Evolutionary conservation across 2,888 invertebrate genomes (phyloP), one percentile per base, ranked within the genome.

Genomic region (Chymomyza amoena): DNA sequence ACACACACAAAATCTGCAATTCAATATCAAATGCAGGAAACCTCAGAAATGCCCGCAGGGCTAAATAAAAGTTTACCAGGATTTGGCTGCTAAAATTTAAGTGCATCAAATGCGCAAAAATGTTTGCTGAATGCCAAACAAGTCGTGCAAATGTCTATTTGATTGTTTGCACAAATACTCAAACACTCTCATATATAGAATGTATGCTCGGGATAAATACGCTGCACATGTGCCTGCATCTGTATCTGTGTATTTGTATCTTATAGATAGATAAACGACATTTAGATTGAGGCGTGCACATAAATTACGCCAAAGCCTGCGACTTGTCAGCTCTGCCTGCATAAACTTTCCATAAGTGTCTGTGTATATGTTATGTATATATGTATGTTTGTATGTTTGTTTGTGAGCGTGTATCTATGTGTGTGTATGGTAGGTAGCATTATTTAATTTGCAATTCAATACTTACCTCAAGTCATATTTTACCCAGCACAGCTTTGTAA

Each of bases 1-100:
- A 4, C 25, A 25, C 74, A 18, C 50, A 68, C 50, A 68, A 68
- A 77, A 84, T 84, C 86, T 87, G 88, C 88, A 84, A 84, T 87
- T 87, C 86, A 84, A 84, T 81, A 80, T 66, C 66, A 45, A 20
- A 57, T 45, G 54, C 39, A 45, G 59, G 70, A 64, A 45, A 79
- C 77, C 70, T 68, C 61, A 68, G 61, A 69, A 84, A 75, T 79
- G 68, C 69, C 59, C 28, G 57, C 71, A 25, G 56, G 69, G 61
- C 61, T 66, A 64, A 61, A 59, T 66, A 64, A 52, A 52, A 63
- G 56, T 61, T 16, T 51, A 66, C 13, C 39, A 45, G 39, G 13
- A 13, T 45, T 45, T 13, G 39, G 57, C 66, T 63, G 63, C 64
- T 57, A 63, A 66, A 61, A 66, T 63, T 69, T 76, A 57, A 60